Conservation (phyloP, 2,888 invertebrate genomes). For the Zygaena filipendulae region DNA sequence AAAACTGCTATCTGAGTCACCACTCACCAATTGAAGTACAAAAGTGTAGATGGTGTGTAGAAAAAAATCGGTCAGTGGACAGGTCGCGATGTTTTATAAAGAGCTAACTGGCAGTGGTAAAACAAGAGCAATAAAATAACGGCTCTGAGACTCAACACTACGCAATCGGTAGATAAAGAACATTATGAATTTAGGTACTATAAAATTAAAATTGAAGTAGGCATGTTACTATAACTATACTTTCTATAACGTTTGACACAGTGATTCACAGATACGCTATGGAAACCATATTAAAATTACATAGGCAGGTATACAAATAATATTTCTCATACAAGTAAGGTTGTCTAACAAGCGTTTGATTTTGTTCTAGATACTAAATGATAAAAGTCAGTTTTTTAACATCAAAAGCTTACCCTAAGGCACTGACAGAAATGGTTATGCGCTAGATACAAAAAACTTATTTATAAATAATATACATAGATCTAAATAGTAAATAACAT, state of each 20-base stretch:
- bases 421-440: slow-evolving; percentile 59
- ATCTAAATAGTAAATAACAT: slow-evolving; percentile 58
- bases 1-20: too few relatives aligned
- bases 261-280: slow-evolving; percentile 25
- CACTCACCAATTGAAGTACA: too few relatives aligned
- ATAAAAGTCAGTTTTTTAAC: slow-evolving; percentile 39
- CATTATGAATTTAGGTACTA: too few relatives aligned
- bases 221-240: too few relatives aligned
- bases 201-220: too few relatives aligned
- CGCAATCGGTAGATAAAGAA: too few relatives aligned
- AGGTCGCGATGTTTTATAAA: too few relatives aligned
- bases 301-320: slow-evolving; percentile 25
- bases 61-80: too few relatives aligned
- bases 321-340: slow-evolving; percentile 23
- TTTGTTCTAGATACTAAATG: slow-evolving; percentile 28
- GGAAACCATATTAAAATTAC: slow-evolving; percentile 23
- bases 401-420: slow-evolving; percentile 56
- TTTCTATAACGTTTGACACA: slow-evolving; percentile 52
- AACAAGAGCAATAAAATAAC: too few relatives aligned
- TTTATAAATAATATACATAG: slow-evolving; percentile 46
- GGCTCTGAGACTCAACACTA: too few relatives aligned
- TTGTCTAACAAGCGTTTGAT: slow-evolving; percentile 33
- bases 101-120: too few relatives aligned
- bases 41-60: too few relatives aligned
- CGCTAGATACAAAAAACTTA: slow-evolving; percentile 42